Evolutionary conservation across 2,888 invertebrate species (phyloP).

Genomic region (Siphonodentalium dalli): DNA sequence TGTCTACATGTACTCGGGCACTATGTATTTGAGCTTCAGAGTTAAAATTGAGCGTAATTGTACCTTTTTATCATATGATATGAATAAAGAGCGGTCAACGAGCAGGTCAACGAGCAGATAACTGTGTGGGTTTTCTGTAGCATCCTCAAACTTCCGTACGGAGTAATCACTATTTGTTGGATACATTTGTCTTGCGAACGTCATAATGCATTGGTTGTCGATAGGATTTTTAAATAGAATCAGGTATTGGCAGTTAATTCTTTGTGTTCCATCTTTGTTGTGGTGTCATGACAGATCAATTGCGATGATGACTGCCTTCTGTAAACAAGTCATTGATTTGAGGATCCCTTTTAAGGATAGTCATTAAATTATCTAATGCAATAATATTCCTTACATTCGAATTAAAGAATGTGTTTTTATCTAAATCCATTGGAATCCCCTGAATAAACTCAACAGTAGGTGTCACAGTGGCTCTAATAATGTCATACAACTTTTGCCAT

Average conservation of each 20-base stretch:
- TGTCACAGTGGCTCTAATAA: constrained; percentile 9
- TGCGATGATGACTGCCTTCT: constrained; percentile 24
- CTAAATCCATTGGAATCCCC: constrained; percentile 24
- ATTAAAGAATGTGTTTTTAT: constrained; percentile 18
- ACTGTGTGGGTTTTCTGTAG: constrained; percentile 9
- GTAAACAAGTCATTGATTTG: constrained; percentile 21
- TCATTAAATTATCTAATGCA: constrained; percentile 21
- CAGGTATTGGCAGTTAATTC: constrained; percentile 25
- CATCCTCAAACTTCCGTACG: constrained; percentile 8
- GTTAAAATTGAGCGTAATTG: too few species aligned
- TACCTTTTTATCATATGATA: too few species aligned
- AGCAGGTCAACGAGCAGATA: constrained; percentile 20
- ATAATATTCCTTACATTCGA: constrained; percentile 14
- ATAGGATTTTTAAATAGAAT: constrained; percentile 23
- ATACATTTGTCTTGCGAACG: constrained; percentile 26
- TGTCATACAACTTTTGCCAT: constrained; percentile 28
- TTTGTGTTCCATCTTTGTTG: constrained; percentile 21
- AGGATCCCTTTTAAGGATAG: constrained; percentile 6
- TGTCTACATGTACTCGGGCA: too few species aligned
- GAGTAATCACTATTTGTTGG: constrained; percentile 7
- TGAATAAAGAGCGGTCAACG: too few species aligned
- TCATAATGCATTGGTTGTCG: constrained; percentile 17
- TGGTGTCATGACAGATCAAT: constrained; percentile 17
- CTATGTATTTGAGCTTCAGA: too few species aligned
- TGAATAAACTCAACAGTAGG: constrained; percentile 21